These are phyloP conservation scores for Aromia moschata DNA, from an alignment of 2,888 invertebrate species.

Conservation along the genomic window DNA sequence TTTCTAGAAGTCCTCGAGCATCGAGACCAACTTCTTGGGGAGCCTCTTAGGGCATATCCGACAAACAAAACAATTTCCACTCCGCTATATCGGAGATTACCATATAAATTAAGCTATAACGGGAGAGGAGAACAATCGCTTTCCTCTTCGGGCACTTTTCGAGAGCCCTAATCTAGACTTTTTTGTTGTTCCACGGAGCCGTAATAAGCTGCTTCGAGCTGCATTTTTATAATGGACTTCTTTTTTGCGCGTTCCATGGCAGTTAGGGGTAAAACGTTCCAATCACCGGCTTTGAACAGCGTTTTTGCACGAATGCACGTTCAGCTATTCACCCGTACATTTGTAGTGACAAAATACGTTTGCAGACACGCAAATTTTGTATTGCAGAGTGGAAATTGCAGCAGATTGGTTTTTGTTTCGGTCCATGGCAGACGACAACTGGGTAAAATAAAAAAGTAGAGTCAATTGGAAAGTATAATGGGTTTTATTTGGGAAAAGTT, in stretches of 20 bases:
- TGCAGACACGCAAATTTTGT: background rate
- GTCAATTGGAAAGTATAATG: no score
- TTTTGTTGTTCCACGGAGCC: conserved; percentile 6
- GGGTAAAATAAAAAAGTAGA: no score
- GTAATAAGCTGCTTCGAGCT: conserved; percentile 5
- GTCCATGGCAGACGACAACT: no score
- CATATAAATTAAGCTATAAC: conserved; percentile 22
- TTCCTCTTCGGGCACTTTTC: conserved; percentile 7
- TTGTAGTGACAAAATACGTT: background rate
- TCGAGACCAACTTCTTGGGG: conserved; percentile 16
- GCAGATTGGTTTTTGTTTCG: no score
- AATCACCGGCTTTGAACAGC: background rate
- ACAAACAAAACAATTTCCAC: conserved; percentile 29
- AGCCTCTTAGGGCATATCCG: conserved; percentile 23
- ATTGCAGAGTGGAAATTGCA: no score
- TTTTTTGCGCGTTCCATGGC: background rate
- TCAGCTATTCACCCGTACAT: background rate
- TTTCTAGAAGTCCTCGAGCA: conserved; percentile 25
- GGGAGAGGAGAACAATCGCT: conserved; percentile 1
- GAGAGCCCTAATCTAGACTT: conserved; percentile 4
- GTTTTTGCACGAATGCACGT: background rate
- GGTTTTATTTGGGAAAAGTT: no score
- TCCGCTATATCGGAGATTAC: conserved; percentile 15
- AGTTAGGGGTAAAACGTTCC: background rate
- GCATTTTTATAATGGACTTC: conserved; percentile 11